Evolutionary conservation across 64 coral and sea anemone genomes (phyloP).

Genomic region (Montipora capricornis): DNA sequence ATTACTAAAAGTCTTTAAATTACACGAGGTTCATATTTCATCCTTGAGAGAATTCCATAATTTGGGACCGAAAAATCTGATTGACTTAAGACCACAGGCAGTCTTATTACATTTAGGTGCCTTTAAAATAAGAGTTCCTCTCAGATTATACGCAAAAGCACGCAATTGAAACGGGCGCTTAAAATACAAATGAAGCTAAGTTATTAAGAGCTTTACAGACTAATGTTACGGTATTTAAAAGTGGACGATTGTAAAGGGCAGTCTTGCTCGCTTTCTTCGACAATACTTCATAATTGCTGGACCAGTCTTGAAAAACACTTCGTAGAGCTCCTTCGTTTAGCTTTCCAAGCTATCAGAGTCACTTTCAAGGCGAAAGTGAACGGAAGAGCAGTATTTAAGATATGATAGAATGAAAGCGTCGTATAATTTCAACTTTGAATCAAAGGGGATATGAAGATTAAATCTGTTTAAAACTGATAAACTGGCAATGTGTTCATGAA

Average conservation of each 20-base stretch:
- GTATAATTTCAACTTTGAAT: background rate
- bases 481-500: too few species aligned
- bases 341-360: too few species aligned
- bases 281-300: too few species aligned
- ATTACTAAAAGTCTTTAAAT: constrained; percentile 21
- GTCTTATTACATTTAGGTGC: background rate
- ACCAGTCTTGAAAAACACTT: too few species aligned
- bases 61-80: constrained; percentile 15
- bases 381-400: background rate
- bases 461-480: too few species aligned
- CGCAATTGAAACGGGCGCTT: background rate
- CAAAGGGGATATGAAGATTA: background rate
- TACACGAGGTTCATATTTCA: constrained; percentile 1
- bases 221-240: too few species aligned
- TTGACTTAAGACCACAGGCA: background rate
- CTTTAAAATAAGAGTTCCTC: background rate
- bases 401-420: background rate
- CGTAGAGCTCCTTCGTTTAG: too few species aligned
- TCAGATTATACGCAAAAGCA: background rate
- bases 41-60: constrained; percentile 5
- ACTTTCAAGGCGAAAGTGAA: too few species aligned
- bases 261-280: too few species aligned
- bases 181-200: background rate
- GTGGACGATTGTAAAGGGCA: too few species aligned
- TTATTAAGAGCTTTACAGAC: too few species aligned